Evolutionary conservation across 35 echinoderm and acorn worm species (phyloP).

Genomic region (Chiridota heheva): DNA sequence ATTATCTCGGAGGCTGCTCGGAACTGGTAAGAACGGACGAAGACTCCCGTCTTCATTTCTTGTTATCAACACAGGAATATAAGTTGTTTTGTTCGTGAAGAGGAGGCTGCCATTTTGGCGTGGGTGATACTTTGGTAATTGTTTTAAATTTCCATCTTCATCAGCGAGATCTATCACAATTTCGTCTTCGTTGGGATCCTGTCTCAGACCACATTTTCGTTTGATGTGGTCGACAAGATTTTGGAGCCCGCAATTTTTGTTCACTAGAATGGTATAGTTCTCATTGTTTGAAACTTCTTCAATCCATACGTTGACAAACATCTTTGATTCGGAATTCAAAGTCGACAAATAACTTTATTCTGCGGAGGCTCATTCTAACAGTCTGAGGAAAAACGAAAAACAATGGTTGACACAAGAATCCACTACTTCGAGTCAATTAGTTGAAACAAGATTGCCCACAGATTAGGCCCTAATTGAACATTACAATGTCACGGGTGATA

Average conservation of each 20-base stretch:
- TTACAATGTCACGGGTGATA: no score
- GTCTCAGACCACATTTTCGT: conserved; percentile 10
- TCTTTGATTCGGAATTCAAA: neutral
- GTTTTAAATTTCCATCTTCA: conserved; percentile 20
- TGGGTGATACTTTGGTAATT: conserved; percentile 19
- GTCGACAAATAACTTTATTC: no score
- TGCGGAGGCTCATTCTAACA: no score
- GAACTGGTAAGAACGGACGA: conserved; percentile 4
- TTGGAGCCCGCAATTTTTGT: conserved; percentile 24
- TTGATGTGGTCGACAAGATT: conserved; percentile 25
- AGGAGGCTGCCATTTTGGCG: conserved; percentile 18
- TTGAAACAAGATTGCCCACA: no score
- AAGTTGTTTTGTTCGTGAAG: conserved; percentile 21
- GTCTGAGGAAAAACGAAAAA: no score
- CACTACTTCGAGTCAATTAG: no score
- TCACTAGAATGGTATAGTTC: conserved; percentile 21
- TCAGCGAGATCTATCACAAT: conserved; percentile 22
- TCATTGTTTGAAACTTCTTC: conserved; percentile 8
- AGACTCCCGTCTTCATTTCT: conserved; percentile 23
- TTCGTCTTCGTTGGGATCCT: neutral
- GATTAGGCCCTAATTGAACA: no score
- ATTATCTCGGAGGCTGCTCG: conserved; percentile 5
- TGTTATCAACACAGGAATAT: conserved; percentile 33
- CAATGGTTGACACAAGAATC: no score
- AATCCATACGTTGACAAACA: conserved; percentile 50